These are phyloP conservation scores for Nudaria mundana DNA, from an alignment of 2,888 invertebrate genomes.

Conservation along the genomic window DNA sequence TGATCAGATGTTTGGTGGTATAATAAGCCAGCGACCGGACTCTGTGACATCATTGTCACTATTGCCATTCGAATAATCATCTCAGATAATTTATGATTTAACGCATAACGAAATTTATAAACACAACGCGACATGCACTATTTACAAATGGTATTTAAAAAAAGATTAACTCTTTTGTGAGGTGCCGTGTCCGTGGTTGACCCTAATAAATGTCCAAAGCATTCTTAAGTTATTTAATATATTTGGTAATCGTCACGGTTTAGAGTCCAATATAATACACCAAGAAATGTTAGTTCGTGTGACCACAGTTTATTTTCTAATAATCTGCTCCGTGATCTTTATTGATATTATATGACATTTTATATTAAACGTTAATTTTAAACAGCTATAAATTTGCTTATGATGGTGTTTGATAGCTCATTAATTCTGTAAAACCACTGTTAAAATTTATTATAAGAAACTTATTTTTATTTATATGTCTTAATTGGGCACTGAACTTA, in stretches of 20 bases:
- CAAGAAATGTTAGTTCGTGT: conserved; percentile 18
- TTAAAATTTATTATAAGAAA: conserved; percentile 39
- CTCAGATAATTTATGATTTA: too few species aligned
- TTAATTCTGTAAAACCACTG: conserved; percentile 41
- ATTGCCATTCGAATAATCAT: too few species aligned
- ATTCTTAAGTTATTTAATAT: conserved; percentile 19
- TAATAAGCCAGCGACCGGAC: too few species aligned
- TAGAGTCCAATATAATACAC: conserved; percentile 12
- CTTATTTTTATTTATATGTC: conserved; percentile 51
- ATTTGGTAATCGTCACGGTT: conserved; percentile 25
- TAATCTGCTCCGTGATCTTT: conserved; percentile 32
- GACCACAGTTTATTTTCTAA: conserved; percentile 27
- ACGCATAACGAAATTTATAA: too few species aligned
- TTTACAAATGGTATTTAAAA: not conserved
- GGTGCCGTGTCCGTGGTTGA: conserved; percentile 4
- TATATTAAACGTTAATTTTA: conserved; percentile 31
- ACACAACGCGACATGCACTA: too few species aligned
- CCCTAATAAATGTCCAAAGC: conserved; percentile 12
- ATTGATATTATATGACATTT: conserved; percentile 33
- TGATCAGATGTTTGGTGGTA: too few species aligned
- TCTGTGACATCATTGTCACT: too few species aligned
- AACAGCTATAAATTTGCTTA: conserved; percentile 42
- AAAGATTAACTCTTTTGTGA: conserved; percentile 6
- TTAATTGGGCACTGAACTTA: conserved; percentile 48
- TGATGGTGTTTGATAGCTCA: conserved; percentile 39